phyloP scores from a whole-genome alignment of 2,797 vertebrate species.

The Cyclopterus lumpus region DNA sequence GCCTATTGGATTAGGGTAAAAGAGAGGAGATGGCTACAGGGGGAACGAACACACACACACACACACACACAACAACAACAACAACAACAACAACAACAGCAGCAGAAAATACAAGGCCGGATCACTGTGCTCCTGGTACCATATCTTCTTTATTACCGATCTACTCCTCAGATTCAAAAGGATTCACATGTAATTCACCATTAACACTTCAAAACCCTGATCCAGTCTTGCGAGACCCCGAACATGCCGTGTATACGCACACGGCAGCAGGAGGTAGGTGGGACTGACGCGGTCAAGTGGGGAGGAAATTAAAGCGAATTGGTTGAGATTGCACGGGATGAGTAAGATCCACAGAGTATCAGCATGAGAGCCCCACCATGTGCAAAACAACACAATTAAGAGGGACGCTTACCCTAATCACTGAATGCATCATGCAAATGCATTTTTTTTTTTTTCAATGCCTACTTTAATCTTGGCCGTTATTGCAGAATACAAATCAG shows the following conservation, averaged over 20 bases:
- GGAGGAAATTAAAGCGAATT: constrained; percentile 77
- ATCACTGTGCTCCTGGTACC: constrained; percentile 34
- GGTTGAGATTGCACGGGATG: constrained; percentile 66
- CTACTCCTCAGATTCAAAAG: constrained; percentile 19
- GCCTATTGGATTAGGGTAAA: constrained; percentile 72
- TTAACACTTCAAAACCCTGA: constrained; percentile 42
- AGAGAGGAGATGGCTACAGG: constrained; percentile 55
- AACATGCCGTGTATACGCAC: constrained; percentile 24
- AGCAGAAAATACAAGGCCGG: constrained; percentile 17
- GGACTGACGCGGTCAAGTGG: constrained; percentile 31
- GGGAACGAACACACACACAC: constrained; percentile 13
- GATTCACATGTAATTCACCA: constrained; percentile 54
- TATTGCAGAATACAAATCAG: constrained; percentile 82
- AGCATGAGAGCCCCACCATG: constrained; percentile 76
- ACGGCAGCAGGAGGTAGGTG: constrained; percentile 52
- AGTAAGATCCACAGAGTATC: constrained; percentile 67
- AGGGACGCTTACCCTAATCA: constrained; percentile 72
- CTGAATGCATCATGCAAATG: constrained; percentile 83
- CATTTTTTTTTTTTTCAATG: constrained; percentile 70
- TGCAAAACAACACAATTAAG: constrained; percentile 85
- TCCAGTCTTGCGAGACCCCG: constrained; percentile 32
- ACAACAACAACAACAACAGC: constrained; percentile 26
- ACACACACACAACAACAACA: constrained; percentile 8
- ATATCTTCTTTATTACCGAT: constrained; percentile 28
- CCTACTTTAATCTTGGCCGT: constrained; percentile 65